Evolutionary conservation across 2,888 invertebrate species (phyloP).

Genomic region (Catocala nupta): DNA sequence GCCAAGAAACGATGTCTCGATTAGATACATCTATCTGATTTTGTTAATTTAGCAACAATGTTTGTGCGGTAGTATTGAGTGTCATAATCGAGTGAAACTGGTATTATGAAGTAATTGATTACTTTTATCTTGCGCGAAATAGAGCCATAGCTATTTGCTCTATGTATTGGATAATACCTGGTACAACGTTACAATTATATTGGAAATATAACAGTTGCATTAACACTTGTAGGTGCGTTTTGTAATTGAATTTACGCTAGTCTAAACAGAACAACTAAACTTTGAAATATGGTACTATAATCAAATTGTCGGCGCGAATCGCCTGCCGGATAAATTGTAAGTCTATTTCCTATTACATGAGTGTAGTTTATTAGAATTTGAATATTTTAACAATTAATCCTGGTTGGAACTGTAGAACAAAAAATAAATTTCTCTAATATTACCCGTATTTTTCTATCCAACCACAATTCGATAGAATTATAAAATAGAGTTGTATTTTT

Average conservation of each 20-base stretch:
- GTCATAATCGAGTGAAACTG: conserved; percentile 18
- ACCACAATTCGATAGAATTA: too few species aligned
- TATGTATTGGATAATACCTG: too few species aligned
- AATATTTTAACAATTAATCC: too few species aligned
- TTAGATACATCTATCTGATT: conserved; percentile 40
- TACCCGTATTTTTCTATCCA: too few species aligned
- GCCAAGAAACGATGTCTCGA: conserved; percentile 38
- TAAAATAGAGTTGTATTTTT: too few species aligned
- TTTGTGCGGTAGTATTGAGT: conserved; percentile 30
- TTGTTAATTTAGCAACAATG: conserved; percentile 31
- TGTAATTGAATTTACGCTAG: conserved; percentile 40
- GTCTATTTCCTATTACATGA: conserved; percentile 43
- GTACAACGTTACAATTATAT: too few species aligned
- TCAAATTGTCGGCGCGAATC: conserved; percentile 34
- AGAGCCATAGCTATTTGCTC: not conserved
- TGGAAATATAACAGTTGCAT: conserved; percentile 11
- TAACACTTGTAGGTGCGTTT: conserved; percentile 1
- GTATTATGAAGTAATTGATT: not conserved
- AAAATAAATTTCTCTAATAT: too few species aligned
- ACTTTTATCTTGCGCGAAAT: not conserved
- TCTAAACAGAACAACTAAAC: conserved; percentile 19
- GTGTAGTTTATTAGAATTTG: not conserved
- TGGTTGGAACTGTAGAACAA: too few species aligned
- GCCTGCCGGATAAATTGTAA: conserved; percentile 34
- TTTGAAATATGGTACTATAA: conserved; percentile 25